Evolutionary conservation across 1,140 invertebrate genomes (phyloP).

Genomic region (Trypoxylus dichotomus): DNA sequence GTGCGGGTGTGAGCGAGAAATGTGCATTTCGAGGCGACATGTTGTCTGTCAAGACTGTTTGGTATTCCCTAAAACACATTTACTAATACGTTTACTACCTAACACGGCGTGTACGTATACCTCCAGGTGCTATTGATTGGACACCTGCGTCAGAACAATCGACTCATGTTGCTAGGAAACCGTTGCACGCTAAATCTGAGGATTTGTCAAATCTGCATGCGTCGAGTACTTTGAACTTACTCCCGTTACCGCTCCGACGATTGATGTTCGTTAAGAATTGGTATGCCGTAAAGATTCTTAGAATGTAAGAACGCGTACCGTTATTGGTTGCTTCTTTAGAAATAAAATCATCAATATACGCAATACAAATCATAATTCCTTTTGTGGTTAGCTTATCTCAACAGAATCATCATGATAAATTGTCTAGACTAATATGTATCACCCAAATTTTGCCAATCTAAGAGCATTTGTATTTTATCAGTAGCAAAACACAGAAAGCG

Average conservation of each 20-base stretch:
- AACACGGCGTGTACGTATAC: background rate
- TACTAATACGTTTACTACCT: constrained; percentile 34
- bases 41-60: constrained; percentile 31
- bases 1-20: background rate
- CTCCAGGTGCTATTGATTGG: constrained; percentile 52
- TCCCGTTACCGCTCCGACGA: background rate
- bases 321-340: background rate
- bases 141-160: constrained; percentile 52
- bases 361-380: background rate
- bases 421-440: too few relatives aligned
- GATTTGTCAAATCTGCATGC: constrained; percentile 52
- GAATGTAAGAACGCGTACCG: background rate
- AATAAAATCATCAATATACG: background rate
- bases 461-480: too few relatives aligned
- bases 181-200: constrained; percentile 48
- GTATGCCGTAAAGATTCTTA: background rate
- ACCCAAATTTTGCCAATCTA: too few relatives aligned
- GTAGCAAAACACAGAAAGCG: too few relatives aligned
- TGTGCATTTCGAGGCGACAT: constrained; percentile 26
- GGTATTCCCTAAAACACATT: constrained; percentile 36
- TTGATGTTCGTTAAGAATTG: background rate
- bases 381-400: too few relatives aligned
- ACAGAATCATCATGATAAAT: too few relatives aligned
- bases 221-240: constrained; percentile 38
- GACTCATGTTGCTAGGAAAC: constrained; percentile 51